phyloP scores from a whole-genome alignment of 2,888 invertebrate species.

The Polydesmus complanatus region DNA sequence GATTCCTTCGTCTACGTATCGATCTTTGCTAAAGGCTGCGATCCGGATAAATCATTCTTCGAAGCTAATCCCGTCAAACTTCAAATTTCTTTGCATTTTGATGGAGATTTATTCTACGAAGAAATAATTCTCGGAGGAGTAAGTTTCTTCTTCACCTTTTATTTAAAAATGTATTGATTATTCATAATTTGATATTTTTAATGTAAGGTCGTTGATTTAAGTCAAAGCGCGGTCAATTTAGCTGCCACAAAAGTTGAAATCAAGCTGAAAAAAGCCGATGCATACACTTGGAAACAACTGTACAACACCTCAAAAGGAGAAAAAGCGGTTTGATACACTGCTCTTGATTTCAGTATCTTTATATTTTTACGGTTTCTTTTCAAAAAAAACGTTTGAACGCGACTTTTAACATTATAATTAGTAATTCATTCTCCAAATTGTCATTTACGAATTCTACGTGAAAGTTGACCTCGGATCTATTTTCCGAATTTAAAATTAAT shows the following conservation, averaged over 20 bases:
- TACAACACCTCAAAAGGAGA: too few relatives aligned
- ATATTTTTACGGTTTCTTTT: too few relatives aligned
- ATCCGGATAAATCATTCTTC: conserved; percentile 57
- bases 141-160: conserved; percentile 36
- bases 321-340: too few relatives aligned
- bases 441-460: too few relatives aligned
- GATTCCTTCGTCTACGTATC: conserved; percentile 67
- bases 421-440: too few relatives aligned
- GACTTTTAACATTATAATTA: too few relatives aligned
- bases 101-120: conserved; percentile 60
- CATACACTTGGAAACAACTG: conserved; percentile 74
- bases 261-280: conserved; percentile 70
- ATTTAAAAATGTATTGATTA: not conserved
- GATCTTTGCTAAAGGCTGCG: conserved; percentile 79
- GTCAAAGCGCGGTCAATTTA: conserved; percentile 58
- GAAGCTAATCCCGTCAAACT: conserved; percentile 72
- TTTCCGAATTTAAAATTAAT: too few relatives aligned
- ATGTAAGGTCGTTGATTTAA: conserved; percentile 57
- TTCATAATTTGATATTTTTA: not conserved
- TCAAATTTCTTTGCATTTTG: conserved; percentile 58
- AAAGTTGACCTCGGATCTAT: too few relatives aligned
- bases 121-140: conserved; percentile 73
- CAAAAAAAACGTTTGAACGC: too few relatives aligned
- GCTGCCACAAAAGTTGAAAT: conserved; percentile 83
- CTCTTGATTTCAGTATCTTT: too few relatives aligned